phyloP scores from a whole-genome alignment of 1,140 invertebrate genomes.

The Drosophila truncata region DNA sequence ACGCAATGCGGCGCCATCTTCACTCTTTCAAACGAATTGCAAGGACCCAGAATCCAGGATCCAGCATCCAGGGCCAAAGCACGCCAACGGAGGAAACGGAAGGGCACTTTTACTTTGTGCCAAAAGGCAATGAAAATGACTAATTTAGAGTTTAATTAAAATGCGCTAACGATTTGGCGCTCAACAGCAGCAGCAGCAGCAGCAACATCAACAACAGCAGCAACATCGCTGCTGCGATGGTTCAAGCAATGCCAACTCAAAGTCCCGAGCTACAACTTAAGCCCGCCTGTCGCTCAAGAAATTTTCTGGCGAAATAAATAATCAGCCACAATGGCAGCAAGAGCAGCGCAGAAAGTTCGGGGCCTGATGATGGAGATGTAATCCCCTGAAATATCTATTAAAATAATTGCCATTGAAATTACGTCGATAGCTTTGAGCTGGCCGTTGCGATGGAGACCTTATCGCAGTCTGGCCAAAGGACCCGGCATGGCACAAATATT shows the following conservation, averaged over 20 bases:
- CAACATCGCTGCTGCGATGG: not conserved
- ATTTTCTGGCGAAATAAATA: conserved; percentile 66
- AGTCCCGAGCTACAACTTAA: conserved; percentile 59
- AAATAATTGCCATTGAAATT: conserved; percentile 71
- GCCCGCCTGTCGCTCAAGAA: conserved; percentile 66
- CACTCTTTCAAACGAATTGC: conserved; percentile 57
- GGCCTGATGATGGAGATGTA: conserved; percentile 43
- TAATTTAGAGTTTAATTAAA: conserved; percentile 84
- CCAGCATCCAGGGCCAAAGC: conserved; percentile 1
- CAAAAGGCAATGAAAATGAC: conserved; percentile 79
- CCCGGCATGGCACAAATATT: conserved; percentile 3
- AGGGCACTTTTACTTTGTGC: conserved; percentile 66
- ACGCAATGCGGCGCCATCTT: conserved; percentile 59
- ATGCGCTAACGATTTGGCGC: conserved; percentile 76
- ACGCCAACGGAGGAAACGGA: conserved; percentile 10
- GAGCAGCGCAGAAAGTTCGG: conserved; percentile 8
- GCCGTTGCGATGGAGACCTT: conserved; percentile 26
- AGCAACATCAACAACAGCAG: conserved; percentile 10
- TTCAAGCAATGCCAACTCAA: conserved; percentile 32
- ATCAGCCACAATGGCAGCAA: conserved; percentile 41
- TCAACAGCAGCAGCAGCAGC: conserved; percentile 38
- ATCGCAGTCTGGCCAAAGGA: conserved; percentile 6
- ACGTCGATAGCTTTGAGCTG: conserved; percentile 45
- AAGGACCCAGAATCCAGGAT: conserved; percentile 24
- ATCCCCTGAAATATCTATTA: conserved; percentile 50